These are phyloP conservation scores for Drosophila tani DNA, from an alignment of 1,140 invertebrate genomes.

Conservation along the genomic window DNA sequence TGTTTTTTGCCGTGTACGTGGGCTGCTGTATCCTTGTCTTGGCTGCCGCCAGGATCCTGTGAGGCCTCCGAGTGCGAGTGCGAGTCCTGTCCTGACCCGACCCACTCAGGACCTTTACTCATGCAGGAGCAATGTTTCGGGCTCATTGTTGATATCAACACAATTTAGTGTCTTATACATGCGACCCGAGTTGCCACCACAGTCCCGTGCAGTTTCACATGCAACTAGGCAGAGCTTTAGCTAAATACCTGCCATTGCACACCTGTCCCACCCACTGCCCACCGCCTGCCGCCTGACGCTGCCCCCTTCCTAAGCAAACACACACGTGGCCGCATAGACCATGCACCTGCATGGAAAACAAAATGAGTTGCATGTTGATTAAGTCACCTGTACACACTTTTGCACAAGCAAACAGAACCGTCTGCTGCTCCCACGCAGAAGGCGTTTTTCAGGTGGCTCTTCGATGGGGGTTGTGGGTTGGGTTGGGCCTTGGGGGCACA, in stretches of 20 bases:
- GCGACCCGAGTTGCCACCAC: slow-evolving; percentile 47
- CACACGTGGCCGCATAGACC: slow-evolving; percentile 27
- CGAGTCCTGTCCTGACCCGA: slow-evolving; percentile 46
- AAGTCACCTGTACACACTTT: slow-evolving; percentile 82
- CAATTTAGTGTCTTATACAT: slow-evolving; percentile 80
- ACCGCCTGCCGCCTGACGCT: slow-evolving; percentile 16
- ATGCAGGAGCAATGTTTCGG: slow-evolving; percentile 70
- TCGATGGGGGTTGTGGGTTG: not conserved
- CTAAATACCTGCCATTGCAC: slow-evolving; percentile 66
- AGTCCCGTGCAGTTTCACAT: slow-evolving; percentile 40
- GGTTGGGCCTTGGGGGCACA: not conserved
- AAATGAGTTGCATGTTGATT: slow-evolving; percentile 83
- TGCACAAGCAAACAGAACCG: slow-evolving; percentile 60
- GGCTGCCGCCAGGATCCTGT: slow-evolving; percentile 32
- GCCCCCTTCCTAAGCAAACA: slow-evolving; percentile 59
- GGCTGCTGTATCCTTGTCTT: slow-evolving; percentile 61
- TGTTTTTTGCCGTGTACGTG: not conserved
- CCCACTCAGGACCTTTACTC: slow-evolving; percentile 40
- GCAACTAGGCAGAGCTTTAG: slow-evolving; percentile 67
- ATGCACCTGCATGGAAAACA: slow-evolving; percentile 68
- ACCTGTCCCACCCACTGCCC: slow-evolving; percentile 3
- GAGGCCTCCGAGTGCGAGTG: slow-evolving; percentile 24
- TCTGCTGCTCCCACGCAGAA: slow-evolving; percentile 33
- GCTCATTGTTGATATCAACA: slow-evolving; percentile 83
- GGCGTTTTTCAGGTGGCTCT: not conserved